A percentile compares a stretch with the other conserved stretches of the same genome.
Evolutionary conservation across 2,888 invertebrate species (phyloP).

Genomic region (Orthosia incerta): DNA sequence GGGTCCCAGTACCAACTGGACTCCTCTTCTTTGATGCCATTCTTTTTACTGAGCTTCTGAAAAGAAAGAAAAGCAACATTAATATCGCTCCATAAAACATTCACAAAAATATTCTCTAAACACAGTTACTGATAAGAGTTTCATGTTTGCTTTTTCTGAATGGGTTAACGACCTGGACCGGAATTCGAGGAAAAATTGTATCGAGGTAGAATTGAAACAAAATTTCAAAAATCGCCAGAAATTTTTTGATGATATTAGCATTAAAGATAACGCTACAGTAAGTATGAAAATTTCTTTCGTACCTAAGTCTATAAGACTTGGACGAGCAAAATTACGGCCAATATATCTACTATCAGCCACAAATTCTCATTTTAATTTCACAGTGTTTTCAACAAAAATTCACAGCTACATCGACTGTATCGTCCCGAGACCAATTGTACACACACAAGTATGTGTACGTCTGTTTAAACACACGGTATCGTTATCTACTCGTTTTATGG

Average conservation of each 20-base stretch:
- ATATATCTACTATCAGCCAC: neutral
- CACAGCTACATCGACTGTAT: conserved; percentile 28
- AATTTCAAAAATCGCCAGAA: neutral
- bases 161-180: conserved; percentile 30
- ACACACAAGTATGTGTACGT: conserved; percentile 63
- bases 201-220: neutral
- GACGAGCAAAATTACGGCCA: neutral
- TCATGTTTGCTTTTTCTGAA: conserved; percentile 33
- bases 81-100: neutral
- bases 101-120: conserved; percentile 17
- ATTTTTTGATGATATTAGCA: neutral
- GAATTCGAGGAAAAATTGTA: neutral
- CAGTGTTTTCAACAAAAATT: conserved; percentile 40
- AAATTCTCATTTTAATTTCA: conserved; percentile 19
- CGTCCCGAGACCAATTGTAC: conserved; percentile 64
- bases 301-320: neutral
- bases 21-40: conserved; percentile 87
- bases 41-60: conserved; percentile 84
- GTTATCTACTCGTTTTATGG: conserved; percentile 79
- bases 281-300: neutral
- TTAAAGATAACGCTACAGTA: neutral
- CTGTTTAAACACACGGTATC: conserved; percentile 76
- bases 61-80: conserved; percentile 73
- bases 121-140: conserved; percentile 31
- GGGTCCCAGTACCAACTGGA: conserved; percentile 91